Evolutionary conservation across 2,888 invertebrate species (phyloP).

Genomic region (Ormyrus thymus): DNA sequence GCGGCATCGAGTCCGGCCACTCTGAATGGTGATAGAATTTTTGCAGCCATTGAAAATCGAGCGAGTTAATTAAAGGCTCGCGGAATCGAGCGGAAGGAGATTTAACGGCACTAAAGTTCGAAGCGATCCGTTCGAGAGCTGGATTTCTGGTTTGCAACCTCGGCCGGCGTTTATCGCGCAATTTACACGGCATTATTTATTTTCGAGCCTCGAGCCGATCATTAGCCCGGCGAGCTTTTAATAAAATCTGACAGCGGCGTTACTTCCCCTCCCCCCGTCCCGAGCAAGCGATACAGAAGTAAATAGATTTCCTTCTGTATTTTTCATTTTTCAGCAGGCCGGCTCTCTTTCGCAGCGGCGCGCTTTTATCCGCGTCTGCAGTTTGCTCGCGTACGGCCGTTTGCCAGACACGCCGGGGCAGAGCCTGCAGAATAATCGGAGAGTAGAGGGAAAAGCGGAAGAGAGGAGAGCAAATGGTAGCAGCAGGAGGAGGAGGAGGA

Average conservation of each 20-base stretch:
- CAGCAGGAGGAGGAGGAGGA: not conserved
- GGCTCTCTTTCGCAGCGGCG: slow-evolving; percentile 7
- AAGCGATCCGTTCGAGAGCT: no score
- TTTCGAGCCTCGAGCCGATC: no score
- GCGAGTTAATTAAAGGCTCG: no score
- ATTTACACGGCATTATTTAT: no score
- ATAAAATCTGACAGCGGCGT: slow-evolving; percentile 7
- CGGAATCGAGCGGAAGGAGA: no score
- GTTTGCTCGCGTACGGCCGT: slow-evolving; percentile 16
- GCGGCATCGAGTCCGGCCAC: no score
- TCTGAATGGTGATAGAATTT: no score
- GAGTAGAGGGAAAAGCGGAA: slow-evolving; percentile 37
- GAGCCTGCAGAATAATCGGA: slow-evolving; percentile 56
- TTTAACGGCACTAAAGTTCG: no score
- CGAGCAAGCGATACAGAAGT: slow-evolving; percentile 20
- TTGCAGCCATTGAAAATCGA: no score
- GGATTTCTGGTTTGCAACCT: no score
- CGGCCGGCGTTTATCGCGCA: no score
- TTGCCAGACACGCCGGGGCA: slow-evolving; percentile 42
- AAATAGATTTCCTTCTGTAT: slow-evolving; percentile 25
- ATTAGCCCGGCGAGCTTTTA: slow-evolving; percentile 20
- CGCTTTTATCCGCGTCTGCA: slow-evolving; percentile 27
- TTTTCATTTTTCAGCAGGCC: not conserved
- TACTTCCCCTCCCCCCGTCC: not conserved
- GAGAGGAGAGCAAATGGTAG: slow-evolving; percentile 38